Evolutionary conservation across 1,140 invertebrate genomes (phyloP).

Genomic region (Frieseomelitta varia): DNA sequence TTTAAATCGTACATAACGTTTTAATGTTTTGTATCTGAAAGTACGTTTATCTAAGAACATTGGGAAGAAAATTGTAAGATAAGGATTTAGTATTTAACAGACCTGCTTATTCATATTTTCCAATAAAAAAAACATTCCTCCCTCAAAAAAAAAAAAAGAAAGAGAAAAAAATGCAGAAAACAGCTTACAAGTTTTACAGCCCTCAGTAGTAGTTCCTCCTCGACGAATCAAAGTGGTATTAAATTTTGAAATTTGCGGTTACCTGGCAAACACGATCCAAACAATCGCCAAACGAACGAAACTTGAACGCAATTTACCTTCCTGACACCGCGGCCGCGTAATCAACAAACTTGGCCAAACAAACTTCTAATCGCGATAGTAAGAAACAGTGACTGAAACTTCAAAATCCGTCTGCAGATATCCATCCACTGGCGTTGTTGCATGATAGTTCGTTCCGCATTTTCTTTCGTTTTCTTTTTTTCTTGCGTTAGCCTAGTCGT

Average conservation of each 20-base stretch:
- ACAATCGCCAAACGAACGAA: not conserved
- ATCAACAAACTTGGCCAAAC: not conserved
- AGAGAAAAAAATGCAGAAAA: no score
- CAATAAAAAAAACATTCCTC: not conserved
- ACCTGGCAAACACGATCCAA: not conserved
- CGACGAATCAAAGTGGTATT: not conserved
- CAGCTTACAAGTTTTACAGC: not conserved
- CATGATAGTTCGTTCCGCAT: not conserved
- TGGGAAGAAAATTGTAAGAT: no score
- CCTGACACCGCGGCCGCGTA: not conserved
- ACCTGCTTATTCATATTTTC: not conserved
- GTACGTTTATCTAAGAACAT: no score
- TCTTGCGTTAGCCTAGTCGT: not conserved
- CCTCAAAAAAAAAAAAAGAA: no score
- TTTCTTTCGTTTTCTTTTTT: not conserved
- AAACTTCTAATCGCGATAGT: not conserved
- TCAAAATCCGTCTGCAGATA: not conserved
- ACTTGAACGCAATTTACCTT: not conserved
- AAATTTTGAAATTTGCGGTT: not conserved
- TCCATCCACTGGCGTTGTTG: not conserved
- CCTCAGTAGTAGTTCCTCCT: not conserved
- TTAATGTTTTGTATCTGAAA: no score
- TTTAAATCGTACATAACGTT: no score
- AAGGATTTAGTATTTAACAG: no score
- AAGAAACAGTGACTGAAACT: not conserved